These are phyloP conservation scores for Brachyptera putata DNA, from an alignment of 2,888 invertebrate genomes.

Conservation along the genomic window DNA sequence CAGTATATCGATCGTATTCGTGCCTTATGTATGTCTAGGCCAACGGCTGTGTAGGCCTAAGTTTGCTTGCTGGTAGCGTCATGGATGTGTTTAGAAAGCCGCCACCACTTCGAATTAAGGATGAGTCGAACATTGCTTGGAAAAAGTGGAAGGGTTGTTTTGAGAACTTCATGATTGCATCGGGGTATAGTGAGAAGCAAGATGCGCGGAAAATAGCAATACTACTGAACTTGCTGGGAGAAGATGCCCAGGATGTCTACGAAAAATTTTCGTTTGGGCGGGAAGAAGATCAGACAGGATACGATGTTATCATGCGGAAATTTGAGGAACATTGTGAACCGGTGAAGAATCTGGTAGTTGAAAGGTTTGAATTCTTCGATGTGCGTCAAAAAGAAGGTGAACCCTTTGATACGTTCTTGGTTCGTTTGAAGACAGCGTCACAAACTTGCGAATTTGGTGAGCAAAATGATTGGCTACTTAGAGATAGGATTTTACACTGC, in stretches of 20 bases:
- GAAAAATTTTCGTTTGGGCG: not conserved
- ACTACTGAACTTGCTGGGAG: not conserved
- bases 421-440: not conserved
- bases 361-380: not conserved
- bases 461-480: not conserved
- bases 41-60: not conserved
- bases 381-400: not conserved
- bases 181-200: not conserved
- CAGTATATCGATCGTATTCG: no score
- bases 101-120: no score
- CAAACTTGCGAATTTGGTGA: not conserved
- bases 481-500: not conserved
- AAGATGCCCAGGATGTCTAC: slow-evolving; percentile 1
- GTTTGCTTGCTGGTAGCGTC: not conserved
- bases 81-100: not conserved
- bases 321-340: not conserved
- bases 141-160: no score
- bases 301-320: not conserved
- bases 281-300: not conserved
- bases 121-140: no score
- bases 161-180: no score
- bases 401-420: not conserved
- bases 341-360: not conserved
- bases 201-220: not conserved
- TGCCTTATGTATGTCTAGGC: no score